phyloP scores from a whole-genome alignment of 2,888 invertebrate genomes.

The Bellardia bayeri region DNA sequence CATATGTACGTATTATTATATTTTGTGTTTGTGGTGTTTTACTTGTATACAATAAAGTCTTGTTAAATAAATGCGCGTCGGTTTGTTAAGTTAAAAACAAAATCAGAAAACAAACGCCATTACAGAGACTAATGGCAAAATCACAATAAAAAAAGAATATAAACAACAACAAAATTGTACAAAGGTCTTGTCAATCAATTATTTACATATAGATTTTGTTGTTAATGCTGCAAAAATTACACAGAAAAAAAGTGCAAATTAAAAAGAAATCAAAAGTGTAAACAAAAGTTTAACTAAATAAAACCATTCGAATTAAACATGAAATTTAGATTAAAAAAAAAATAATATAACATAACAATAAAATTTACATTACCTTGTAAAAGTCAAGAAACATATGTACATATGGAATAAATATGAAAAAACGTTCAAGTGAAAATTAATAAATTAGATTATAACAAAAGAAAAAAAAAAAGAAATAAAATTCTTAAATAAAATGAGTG shows the following conservation, averaged over 20 bases:
- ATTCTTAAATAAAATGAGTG: conserved; percentile 54
- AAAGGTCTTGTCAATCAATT: conserved; percentile 47
- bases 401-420: conserved; percentile 31
- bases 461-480: not conserved
- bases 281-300: not conserved
- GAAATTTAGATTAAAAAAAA: not conserved
- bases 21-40: conserved; percentile 15
- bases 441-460: not conserved
- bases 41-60: conserved; percentile 18
- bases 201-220: conserved; percentile 22
- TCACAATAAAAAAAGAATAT: conserved; percentile 27
- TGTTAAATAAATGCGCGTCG: conserved; percentile 64
- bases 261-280: conserved; percentile 10
- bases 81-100: conserved; percentile 49
- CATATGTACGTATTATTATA: conserved; percentile 20
- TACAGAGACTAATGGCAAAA: not conserved
- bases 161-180: conserved; percentile 41
- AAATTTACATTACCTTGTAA: not conserved
- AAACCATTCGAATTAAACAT: not conserved
- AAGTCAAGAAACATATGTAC: not conserved
- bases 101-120: conserved; percentile 58
- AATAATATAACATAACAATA: conserved; percentile 11
- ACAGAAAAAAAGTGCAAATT: not conserved
- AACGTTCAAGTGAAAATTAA: conserved; percentile 20
- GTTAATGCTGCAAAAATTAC: conserved; percentile 26